These are phyloP conservation scores for Fulmarus glacialis DNA, from an alignment of 2,113 vertebrate genomes.

Conservation along the genomic window DNA sequence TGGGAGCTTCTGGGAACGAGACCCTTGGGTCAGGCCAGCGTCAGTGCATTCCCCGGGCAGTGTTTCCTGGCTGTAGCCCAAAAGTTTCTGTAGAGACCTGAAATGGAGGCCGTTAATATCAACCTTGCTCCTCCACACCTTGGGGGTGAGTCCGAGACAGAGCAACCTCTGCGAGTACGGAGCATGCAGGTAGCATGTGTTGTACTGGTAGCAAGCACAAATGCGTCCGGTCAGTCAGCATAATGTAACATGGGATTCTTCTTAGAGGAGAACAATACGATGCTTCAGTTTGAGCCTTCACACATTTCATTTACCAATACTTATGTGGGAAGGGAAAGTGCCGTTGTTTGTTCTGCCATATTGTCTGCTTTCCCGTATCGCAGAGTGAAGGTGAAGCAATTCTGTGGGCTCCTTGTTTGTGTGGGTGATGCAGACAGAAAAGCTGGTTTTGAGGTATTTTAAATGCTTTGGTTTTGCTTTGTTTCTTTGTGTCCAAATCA, in stretches of 20 bases:
- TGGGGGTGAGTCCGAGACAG: fast-evolving
- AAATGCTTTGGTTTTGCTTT: background rate
- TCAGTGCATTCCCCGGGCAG: background rate
- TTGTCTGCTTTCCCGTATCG: fast-evolving
- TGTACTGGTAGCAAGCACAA: background rate
- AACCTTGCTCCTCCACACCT: background rate
- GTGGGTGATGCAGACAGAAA: background rate
- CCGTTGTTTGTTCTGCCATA: fast-evolving
- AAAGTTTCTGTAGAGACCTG: background rate
- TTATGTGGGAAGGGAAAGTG: background rate
- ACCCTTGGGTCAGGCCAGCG: background rate
- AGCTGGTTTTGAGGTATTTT: background rate
- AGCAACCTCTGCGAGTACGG: no score
- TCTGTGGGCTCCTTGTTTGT: background rate
- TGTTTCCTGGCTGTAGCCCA: background rate
- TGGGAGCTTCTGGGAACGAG: background rate
- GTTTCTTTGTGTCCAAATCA: background rate
- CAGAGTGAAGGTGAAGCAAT: background rate
- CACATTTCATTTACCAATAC: fast-evolving
- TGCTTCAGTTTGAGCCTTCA: background rate
- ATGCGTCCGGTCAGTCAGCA: fast-evolving
- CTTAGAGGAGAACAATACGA: background rate
- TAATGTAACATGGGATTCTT: background rate
- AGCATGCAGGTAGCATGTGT: fast-evolving
- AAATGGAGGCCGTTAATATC: background rate